phyloP scores from a whole-genome alignment of 2,888 invertebrate genomes.

The Brachylomia viminalis region DNA sequence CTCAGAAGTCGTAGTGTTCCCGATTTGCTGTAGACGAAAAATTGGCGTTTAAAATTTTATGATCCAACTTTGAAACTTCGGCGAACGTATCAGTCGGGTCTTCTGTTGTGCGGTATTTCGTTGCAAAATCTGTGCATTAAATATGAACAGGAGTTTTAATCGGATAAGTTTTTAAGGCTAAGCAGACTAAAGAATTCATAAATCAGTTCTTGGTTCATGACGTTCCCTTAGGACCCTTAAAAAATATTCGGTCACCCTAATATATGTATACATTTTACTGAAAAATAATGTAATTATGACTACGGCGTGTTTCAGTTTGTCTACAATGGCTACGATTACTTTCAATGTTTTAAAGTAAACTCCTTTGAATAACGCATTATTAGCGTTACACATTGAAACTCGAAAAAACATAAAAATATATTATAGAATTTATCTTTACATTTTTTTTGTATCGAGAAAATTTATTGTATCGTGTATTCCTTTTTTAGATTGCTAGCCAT shows the following conservation, averaged over 20 bases:
- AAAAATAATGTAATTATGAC: not conserved
- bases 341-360: no score
- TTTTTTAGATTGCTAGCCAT: no score
- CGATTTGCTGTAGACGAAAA: conserved; percentile 52
- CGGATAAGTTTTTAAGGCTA: conserved; percentile 37
- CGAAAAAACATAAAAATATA: no score
- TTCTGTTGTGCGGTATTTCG: conserved; percentile 3
- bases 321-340: no score
- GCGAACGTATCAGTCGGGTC: conserved; percentile 8
- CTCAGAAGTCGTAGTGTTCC: conserved; percentile 39
- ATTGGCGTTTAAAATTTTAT: conserved; percentile 54
- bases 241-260: conserved; percentile 3
- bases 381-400: no score
- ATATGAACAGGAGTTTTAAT: conserved; percentile 50
- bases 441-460: no score
- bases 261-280: not conserved
- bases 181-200: conserved; percentile 36
- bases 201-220: conserved; percentile 18
- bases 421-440: no score
- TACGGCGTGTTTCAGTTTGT: not conserved
- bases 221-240: conserved; percentile 5
- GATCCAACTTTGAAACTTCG: conserved; percentile 32
- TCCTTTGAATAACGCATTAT: no score
- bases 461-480: no score
- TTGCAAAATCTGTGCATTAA: conserved; percentile 50